Evolutionary conservation across 2,797 vertebrate species (phyloP), one percentile per base, ranked within the genome.

Genomic region (Graptemys geographica): DNA sequence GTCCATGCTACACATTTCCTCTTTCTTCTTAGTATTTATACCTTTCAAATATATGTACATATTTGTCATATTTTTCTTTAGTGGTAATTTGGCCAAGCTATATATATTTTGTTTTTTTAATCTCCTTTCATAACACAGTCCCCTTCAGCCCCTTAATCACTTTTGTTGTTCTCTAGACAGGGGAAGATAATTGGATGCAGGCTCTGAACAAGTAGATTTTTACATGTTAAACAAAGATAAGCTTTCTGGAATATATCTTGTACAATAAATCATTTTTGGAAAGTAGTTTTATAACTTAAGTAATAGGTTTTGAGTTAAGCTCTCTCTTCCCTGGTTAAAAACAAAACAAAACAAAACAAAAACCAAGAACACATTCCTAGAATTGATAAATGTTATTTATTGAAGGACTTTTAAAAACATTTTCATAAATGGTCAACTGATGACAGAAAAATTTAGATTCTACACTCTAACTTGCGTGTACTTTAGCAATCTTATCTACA

Each of bases 401-500:
- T 91, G 53, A 1, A 91, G 59, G 74, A 31, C 21, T 90, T 94
- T 90, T 84, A 88, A 90, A 90, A 92, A 86, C 10, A 47, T 85
- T 93, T 95, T 96, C 55, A 78, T 89, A 87, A 53, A 78, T 82
- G 15, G 78, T 51, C 94, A 79, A 79, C 59, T 90, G 88, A 93
- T 52, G 84, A 89, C 86, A 93, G 87, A 96, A 93, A 93, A 53
- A 93, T 96, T 97, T 91, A 96, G 83, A 69, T 94, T 51, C 87
- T 81, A 86, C 88, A 59, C 10, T 94, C 55, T 87, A 91, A 95
- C 52, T 94, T 93, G 69, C 79, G 65, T 37, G 90, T 95, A n/a
- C 79, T 94, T 53, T 92, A 93, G 80, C 83, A 76, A 92, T 89
- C 87, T 97, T 98, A 97, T 96, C 91, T 96, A 74, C 27, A 95